A percentile compares a stretch with the other conserved stretches of the same genome.
Conservation (phyloP, 2,888 invertebrate species). For the Eurytoma adleriae region DNA sequence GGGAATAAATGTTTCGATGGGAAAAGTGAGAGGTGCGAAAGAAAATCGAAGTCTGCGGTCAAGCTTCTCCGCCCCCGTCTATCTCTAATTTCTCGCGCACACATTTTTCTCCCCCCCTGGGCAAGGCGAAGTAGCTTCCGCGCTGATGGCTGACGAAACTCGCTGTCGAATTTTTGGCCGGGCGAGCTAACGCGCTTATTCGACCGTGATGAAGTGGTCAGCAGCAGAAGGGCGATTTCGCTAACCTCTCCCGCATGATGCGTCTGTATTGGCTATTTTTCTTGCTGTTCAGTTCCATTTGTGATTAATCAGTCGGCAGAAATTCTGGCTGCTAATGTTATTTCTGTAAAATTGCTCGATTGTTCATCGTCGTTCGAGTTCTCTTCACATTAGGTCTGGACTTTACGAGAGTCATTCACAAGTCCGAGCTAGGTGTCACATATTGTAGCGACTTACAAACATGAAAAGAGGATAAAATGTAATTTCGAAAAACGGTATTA, state of each 20-base stretch:
- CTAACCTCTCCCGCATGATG: slow-evolving; percentile 18
- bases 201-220: slow-evolving; percentile 50
- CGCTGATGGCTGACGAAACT: background rate
- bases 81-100: slow-evolving; percentile 17
- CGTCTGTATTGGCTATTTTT: slow-evolving; percentile 52
- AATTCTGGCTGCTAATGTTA: slow-evolving; percentile 6
- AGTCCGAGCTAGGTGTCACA: too few relatives aligned
- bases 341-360: slow-evolving; percentile 12
- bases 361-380: background rate
- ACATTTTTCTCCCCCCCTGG: slow-evolving; percentile 31
- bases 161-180: slow-evolving; percentile 26
- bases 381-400: too few relatives aligned
- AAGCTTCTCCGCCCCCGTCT: background rate
- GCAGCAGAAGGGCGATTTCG: slow-evolving; percentile 42
- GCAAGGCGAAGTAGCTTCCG: background rate
- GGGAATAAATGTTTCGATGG: background rate
- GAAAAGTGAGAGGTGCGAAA: background rate
- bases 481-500: too few relatives aligned
- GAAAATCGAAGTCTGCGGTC: background rate
- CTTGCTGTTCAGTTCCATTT: slow-evolving; percentile 30
- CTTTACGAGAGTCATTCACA: too few relatives aligned
- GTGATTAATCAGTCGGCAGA: slow-evolving; percentile 44
- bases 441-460: too few relatives aligned
- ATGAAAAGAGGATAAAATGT: too few relatives aligned
- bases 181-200: slow-evolving; percentile 14